These are phyloP conservation scores for Clepsis dumicolana DNA, from an alignment of 2,888 invertebrate genomes.

Conservation along the genomic window DNA sequence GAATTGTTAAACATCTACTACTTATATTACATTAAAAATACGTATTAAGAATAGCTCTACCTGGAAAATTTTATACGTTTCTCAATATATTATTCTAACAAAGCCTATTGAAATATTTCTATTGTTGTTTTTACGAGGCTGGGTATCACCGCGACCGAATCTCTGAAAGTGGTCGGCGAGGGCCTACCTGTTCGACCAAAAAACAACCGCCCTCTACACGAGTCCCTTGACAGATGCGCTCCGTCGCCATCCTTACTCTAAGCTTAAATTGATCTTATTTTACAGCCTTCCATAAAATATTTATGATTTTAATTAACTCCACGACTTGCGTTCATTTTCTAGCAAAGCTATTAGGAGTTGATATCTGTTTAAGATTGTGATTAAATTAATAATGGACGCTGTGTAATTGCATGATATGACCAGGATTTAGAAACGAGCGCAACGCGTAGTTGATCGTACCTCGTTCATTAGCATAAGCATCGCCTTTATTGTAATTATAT, in stretches of 20 bases:
- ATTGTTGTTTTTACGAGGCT: conserved; percentile 46
- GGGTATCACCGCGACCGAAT: conserved; percentile 41
- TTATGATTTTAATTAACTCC: conserved; percentile 22
- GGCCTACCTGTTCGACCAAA: conserved; percentile 48
- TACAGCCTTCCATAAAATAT: conserved; percentile 29
- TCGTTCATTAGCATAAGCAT: conserved; percentile 35
- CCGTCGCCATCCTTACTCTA: conserved; percentile 14
- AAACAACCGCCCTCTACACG: conserved; percentile 45
- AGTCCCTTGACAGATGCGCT: conserved; percentile 30
- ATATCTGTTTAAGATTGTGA: conserved; percentile 1
- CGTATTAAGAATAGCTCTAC: conserved; percentile 14
- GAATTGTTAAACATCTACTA: background rate
- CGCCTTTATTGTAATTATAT: conserved; percentile 34
- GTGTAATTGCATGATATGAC: conserved; percentile 24
- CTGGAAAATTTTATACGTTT: conserved; percentile 19
- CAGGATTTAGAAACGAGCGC: conserved; percentile 21
- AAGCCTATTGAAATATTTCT: conserved; percentile 43
- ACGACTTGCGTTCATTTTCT: background rate
- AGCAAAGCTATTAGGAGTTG: conserved; percentile 2
- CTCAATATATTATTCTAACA: conserved; percentile 30
- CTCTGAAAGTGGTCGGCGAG: conserved; percentile 44
- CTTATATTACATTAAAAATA: background rate
- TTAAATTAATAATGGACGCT: conserved; percentile 2
- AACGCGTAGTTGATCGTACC: conserved; percentile 10
- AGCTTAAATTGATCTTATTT: conserved; percentile 20